Evolutionary conservation across 2,888 invertebrate species (phyloP).

Genomic region (Punctoribates punctum): DNA sequence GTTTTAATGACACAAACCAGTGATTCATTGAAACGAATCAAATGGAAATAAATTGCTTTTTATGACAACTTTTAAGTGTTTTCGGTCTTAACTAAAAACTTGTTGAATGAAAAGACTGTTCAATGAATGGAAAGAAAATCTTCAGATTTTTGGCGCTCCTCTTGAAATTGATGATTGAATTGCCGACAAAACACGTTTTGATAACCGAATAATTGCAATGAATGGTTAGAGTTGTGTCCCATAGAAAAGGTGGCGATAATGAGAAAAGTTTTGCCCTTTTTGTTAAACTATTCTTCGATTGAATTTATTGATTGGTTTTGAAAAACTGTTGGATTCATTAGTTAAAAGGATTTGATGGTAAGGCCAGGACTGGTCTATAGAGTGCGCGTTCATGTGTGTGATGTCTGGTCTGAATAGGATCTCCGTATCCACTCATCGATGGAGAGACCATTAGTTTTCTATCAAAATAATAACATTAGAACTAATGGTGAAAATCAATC

Average conservation of each 20-base stretch:
- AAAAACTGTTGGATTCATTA: not conserved
- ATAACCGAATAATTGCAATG: no score
- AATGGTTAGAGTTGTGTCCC: no score
- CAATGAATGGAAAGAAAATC: no score
- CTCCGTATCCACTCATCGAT: not conserved
- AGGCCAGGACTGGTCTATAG: not conserved
- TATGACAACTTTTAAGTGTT: not conserved
- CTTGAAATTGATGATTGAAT: not conserved
- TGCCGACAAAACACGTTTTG: no score
- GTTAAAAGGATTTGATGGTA: not conserved
- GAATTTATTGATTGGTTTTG: not conserved
- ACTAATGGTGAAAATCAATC: constrained; percentile 23
- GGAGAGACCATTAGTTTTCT: constrained; percentile 17
- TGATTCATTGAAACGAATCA: not conserved
- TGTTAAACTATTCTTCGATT: not conserved
- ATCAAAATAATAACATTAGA: constrained; percentile 15
- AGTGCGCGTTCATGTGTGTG: not conserved
- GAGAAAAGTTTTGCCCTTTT: no score
- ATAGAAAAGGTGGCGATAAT: no score
- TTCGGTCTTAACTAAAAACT: not conserved
- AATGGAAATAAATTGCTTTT: not conserved
- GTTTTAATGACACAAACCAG: not conserved
- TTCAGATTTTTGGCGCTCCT: not conserved
- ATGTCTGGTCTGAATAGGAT: not conserved
- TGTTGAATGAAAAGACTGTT: not conserved